A percentile compares a stretch with the other conserved stretches of the same genome.
Evolutionary conservation across 2,797 vertebrate genomes (phyloP).

Genomic region (Pelodytes ibericus): DNA sequence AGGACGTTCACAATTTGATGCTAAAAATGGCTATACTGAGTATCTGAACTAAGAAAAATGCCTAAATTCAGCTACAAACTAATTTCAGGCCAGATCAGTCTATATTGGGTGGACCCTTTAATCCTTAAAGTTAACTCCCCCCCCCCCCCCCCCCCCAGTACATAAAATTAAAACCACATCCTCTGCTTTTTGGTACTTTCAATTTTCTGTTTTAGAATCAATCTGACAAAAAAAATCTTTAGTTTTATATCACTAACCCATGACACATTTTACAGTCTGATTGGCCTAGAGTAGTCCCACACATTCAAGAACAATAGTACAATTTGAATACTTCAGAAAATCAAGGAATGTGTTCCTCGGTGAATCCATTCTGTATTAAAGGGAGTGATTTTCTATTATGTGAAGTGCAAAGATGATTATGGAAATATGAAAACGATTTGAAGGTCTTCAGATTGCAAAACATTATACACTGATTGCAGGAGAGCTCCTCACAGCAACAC

Average conservation of each 20-base stretch:
- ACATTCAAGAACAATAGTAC: not conserved
- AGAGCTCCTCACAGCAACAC: slow-evolving; percentile 1
- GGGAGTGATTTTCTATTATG: slow-evolving; percentile 8
- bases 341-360: not conserved
- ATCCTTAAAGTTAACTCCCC: no score
- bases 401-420: slow-evolving; percentile 16
- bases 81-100: no score
- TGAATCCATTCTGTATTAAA: not conserved
- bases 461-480: slow-evolving; percentile 18
- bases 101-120: no score
- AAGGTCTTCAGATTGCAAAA: slow-evolving; percentile 12
- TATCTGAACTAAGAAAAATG: no score
- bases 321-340: not conserved
- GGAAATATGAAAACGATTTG: slow-evolving; percentile 2
- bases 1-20: no score
- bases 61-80: no score
- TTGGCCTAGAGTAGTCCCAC: not conserved
- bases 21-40: no score
- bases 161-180: no score
- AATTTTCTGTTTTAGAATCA: no score
- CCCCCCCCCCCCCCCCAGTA: no score
- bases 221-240: not conserved
- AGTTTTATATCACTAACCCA: no score
- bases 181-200: no score
- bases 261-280: not conserved